Percentiles rank a stretch among this genome's conserved stretches.
Evolutionary conservation across 2,113 vertebrate species (phyloP).

Genomic region (Sorex fumeus): DNA sequence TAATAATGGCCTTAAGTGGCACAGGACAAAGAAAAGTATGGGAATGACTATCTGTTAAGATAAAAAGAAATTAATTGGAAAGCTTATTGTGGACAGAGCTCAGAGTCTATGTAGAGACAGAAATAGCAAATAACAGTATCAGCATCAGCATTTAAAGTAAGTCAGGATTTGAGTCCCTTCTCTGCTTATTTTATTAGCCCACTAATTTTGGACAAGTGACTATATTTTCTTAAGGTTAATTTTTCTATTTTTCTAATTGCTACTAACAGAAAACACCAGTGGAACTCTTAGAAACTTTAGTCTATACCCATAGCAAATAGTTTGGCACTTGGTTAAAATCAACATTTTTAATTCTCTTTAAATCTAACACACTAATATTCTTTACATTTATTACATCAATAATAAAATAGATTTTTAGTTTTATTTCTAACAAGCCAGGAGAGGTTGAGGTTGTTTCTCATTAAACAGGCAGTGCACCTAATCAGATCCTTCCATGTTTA

Average conservation of each 20-base stretch:
- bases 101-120: background rate
- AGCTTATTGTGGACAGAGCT: background rate
- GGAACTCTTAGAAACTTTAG: background rate
- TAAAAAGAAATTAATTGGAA: background rate
- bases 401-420: background rate
- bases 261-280: background rate
- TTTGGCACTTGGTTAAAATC: background rate
- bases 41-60: background rate
- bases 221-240: background rate
- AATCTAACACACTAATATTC: background rate
- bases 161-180: background rate
- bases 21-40: background rate
- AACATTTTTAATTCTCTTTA: conserved; percentile 7
- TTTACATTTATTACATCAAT: background rate
- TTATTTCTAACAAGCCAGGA: conserved; percentile 14
- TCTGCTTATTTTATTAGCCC: background rate
- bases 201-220: background rate
- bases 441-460: background rate
- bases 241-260: background rate
- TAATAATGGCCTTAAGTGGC: background rate
- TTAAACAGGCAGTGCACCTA: background rate
- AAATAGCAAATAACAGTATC: background rate
- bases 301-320: background rate
- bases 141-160: background rate
- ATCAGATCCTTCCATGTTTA: background rate